Base-by-base conservation (phyloP, 2,888 invertebrate genomes). In the Lepidochitona cinerea region DNA sequence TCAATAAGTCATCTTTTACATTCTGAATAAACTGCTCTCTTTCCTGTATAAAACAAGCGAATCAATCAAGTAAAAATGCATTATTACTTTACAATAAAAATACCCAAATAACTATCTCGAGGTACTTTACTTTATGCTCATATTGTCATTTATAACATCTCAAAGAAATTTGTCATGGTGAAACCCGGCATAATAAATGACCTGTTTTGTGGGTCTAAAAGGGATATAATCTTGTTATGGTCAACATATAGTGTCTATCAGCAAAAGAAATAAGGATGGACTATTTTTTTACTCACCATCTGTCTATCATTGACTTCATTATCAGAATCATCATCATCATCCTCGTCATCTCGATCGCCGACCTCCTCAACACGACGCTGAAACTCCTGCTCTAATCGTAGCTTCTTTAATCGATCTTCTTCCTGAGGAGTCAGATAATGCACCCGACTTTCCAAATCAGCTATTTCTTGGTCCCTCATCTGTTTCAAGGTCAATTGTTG, bases 381-480 rank as follows among this genome's bases (percentile, higher is more conserved):
- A 90, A 98, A 98, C 91, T 98, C 98, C 75, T 96, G 93, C 89
- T 98, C 98, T n/a, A 98, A 92, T 79, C 95, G 94, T 72, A 98
- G 92, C 73, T 87, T 84, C 35, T 84, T 77, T 65, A 90, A 79
- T 37, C 89, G 76, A 32, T 88, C 88, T 75, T 88, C 84, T 59
- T 89, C 89, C 72, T 86, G 86, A 0, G 80, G 80, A 18, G 76
- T 81, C 29, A 82, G 76, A 64, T 85, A 83, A 18, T 78, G 78
- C 65, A 74, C 72, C 68, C 26, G 94, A 0, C 93, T 91, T 79
- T 95, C 93, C 71, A 98, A 92, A 81, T 96, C 95, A 0, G 93
- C 92, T 77, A 97, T 97, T 88, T 96, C 96, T 84, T 96, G 95
- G 88, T 97, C 97, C 70, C 97, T 94, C 94, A 94, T 94, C 68